phyloP scores from a whole-genome alignment of 1,140 invertebrate species.

The Pristionchus pacificus region DNA sequence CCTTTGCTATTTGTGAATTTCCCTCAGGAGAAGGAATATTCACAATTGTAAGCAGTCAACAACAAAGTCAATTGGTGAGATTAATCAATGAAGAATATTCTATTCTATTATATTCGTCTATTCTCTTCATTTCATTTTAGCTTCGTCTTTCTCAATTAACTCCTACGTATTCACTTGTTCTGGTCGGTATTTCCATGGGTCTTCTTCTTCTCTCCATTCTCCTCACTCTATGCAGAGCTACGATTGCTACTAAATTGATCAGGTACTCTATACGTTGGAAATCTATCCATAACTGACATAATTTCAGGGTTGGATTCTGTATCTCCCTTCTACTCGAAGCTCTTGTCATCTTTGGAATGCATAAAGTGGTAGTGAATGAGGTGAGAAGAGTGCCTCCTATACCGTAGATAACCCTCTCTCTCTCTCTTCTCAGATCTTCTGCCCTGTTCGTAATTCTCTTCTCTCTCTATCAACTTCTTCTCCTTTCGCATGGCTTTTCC shows the following conservation, averaged over 20 bases:
- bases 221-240: slow-evolving; percentile 12
- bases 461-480: slow-evolving; percentile 30
- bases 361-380: slow-evolving; percentile 26
- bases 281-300: not conserved
- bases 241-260: slow-evolving; percentile 19
- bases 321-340: slow-evolving; percentile 12
- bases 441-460: slow-evolving; percentile 33
- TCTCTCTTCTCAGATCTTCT: slow-evolving; percentile 23
- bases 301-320: not conserved
- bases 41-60: not conserved
- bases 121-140: slow-evolving; percentile 13
- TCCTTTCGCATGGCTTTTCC: slow-evolving; percentile 35
- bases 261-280: not conserved
- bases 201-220: slow-evolving; percentile 24
- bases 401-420: no score
- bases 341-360: slow-evolving; percentile 27
- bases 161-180: slow-evolving; percentile 15
- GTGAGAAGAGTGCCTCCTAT: no score
- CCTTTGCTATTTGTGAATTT: slow-evolving; percentile 44
- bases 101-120: not conserved
- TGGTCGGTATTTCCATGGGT: slow-evolving; percentile 20
- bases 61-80: not conserved
- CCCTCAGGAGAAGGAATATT: slow-evolving; percentile 9
- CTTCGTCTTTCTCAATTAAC: slow-evolving; percentile 19
- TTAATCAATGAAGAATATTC: no score